Percentiles rank a stretch among this genome's conserved stretches.
phyloP scores from a whole-genome alignment of 2,113 vertebrate species.

The Coturnix japonica region DNA sequence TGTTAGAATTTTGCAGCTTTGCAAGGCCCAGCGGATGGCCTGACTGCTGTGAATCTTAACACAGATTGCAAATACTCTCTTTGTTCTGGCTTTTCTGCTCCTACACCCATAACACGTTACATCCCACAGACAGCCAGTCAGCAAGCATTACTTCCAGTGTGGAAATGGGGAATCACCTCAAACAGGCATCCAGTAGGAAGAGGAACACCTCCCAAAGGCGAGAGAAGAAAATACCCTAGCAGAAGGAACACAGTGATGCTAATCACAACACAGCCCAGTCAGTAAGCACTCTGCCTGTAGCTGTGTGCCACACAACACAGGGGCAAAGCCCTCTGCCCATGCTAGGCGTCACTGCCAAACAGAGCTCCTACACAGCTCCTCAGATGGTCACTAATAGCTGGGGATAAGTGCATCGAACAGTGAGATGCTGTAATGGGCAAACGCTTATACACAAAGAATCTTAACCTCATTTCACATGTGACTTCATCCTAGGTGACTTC shows the following conservation, averaged over 20 bases:
- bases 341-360: background rate
- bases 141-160: background rate
- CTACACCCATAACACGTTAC: background rate
- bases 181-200: background rate
- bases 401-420: background rate
- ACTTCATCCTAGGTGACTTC: constrained; percentile 22
- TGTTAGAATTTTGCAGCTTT: background rate
- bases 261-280: accelerated
- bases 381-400: background rate
- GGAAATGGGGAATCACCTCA: background rate
- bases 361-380: background rate
- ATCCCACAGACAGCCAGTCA: background rate
- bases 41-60: constrained; percentile 7
- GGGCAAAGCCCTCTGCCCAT: background rate
- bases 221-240: background rate
- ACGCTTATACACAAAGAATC: background rate
- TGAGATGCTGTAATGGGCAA: background rate
- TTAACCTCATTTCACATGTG: constrained; percentile 21
- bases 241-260: accelerated
- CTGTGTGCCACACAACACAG: background rate
- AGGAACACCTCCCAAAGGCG: background rate
- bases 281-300: background rate
- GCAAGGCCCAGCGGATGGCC: background rate
- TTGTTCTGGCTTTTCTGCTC: background rate
- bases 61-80: background rate